Percentiles rank a stretch among this genome's conserved stretches.
phyloP scores from a whole-genome alignment of 2,113 vertebrate species.

The Heteronetta atricapilla region DNA sequence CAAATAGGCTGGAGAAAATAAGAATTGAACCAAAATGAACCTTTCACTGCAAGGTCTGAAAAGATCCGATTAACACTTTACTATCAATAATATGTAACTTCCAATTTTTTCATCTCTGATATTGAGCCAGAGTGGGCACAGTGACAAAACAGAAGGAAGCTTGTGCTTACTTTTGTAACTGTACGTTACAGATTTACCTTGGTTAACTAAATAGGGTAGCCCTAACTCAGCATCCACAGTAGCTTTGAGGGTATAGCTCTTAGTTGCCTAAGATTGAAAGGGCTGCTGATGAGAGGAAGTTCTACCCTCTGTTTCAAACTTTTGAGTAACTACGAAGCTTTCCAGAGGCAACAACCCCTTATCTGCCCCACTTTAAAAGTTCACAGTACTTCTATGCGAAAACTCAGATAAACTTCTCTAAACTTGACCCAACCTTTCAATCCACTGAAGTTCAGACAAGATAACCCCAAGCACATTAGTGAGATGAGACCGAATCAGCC shows the following conservation, averaged over 20 bases:
- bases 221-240: neutral
- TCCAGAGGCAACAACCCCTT: neutral
- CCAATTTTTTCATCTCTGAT: neutral
- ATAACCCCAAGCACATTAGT: neutral
- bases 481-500: neutral
- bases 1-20: neutral
- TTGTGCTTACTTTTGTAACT: neutral
- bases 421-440: neutral
- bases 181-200: neutral
- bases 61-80: neutral
- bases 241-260: neutral
- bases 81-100: neutral
- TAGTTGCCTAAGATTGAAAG: neutral
- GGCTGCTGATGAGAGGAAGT: neutral
- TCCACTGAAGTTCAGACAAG: neutral
- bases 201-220: fast-evolving
- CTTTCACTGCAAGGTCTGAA: neutral
- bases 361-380: neutral
- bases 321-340: neutral
- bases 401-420: neutral
- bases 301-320: neutral
- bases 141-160: neutral
- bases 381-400: neutral
- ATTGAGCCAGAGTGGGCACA: neutral
- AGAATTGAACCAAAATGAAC: neutral